phyloP scores from a whole-genome alignment of 37 sponge, comb jelly and placozoan genomes.

The Amphimedon queenslandica region DNA sequence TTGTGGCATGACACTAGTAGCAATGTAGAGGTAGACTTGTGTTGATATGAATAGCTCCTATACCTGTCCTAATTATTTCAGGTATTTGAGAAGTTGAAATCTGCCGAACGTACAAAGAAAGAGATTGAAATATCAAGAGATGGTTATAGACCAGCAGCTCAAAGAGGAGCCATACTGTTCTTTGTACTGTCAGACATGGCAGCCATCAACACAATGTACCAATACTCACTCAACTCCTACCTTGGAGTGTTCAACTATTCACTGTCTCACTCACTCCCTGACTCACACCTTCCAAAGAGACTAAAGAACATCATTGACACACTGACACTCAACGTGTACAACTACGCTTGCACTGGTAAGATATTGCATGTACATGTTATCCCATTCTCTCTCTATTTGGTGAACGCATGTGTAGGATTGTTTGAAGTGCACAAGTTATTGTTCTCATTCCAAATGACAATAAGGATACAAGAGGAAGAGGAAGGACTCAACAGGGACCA shows the following conservation, averaged over 20 bases:
- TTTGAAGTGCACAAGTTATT: constrained; percentile 98
- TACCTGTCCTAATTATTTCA: too few relatives aligned
- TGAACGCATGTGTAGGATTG: constrained; percentile 50
- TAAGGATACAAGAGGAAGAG: constrained; percentile 95
- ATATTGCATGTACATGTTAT: background rate
- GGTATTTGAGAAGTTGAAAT: constrained; percentile 86
- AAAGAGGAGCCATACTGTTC: constrained; percentile 96
- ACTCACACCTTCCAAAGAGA: constrained; percentile 86
- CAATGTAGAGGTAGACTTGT: background rate
- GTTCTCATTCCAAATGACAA: constrained; percentile 98
- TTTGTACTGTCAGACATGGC: constrained; percentile 98
- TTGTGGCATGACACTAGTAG: background rate
- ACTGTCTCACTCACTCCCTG: constrained; percentile 84
- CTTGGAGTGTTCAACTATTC: constrained; percentile 94
- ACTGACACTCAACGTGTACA: constrained; percentile 91
- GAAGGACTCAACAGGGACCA: constrained; percentile 72
- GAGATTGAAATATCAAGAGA: constrained; percentile 93
- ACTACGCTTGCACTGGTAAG: constrained; percentile 97
- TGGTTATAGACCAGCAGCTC: constrained; percentile 95
- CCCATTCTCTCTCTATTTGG: background rate
- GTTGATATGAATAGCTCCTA: background rate
- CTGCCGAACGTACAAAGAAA: constrained; percentile 76
- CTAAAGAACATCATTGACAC: constrained; percentile 94
- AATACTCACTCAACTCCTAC: constrained; percentile 94
- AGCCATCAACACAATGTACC: constrained; percentile 98